phyloP scores from a whole-genome alignment of 2,888 invertebrate species.

The Drosophila setosimentum region DNA sequence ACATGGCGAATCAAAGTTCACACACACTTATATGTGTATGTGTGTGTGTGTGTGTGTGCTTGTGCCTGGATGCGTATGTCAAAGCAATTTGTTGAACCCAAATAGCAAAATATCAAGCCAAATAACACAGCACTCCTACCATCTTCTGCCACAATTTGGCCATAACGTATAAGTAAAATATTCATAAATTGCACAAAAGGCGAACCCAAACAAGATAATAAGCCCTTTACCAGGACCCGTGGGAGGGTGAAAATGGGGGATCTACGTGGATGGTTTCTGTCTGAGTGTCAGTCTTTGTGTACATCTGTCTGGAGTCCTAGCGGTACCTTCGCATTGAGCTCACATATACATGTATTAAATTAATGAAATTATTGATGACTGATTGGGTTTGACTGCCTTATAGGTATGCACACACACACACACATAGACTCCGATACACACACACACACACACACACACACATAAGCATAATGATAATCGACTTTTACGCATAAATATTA shows the following conservation, averaged over 20 bases:
- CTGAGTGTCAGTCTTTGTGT: neutral
- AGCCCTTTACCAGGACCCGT: conserved; percentile 32
- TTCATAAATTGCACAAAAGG: conserved; percentile 64
- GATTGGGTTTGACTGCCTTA: conserved; percentile 58
- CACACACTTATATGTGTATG: conserved; percentile 14
- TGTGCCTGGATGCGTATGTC: conserved; percentile 40
- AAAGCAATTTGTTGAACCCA: conserved; percentile 57
- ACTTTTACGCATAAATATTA: conserved; percentile 55
- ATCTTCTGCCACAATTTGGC: conserved; percentile 15
- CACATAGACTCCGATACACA: conserved; percentile 3
- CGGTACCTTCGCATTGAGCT: conserved; percentile 31
- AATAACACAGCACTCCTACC: conserved; percentile 22
- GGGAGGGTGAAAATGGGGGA: neutral
- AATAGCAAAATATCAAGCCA: conserved; percentile 39
- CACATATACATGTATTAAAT: conserved; percentile 64
- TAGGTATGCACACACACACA: conserved; percentile 4
- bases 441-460: neutral
- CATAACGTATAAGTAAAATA: conserved; percentile 57
- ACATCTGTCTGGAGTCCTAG: conserved; percentile 15
- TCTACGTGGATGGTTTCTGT: conserved; percentile 9
- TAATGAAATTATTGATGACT: conserved; percentile 76
- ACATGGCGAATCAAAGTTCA: conserved; percentile 50
- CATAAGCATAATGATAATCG: conserved; percentile 41
- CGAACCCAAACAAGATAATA: conserved; percentile 55
- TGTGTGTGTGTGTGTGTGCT: neutral